These are phyloP conservation scores for Brachypodius melanocephalos DNA, from an alignment of 2,113 vertebrate genomes.

Conservation along the genomic window DNA sequence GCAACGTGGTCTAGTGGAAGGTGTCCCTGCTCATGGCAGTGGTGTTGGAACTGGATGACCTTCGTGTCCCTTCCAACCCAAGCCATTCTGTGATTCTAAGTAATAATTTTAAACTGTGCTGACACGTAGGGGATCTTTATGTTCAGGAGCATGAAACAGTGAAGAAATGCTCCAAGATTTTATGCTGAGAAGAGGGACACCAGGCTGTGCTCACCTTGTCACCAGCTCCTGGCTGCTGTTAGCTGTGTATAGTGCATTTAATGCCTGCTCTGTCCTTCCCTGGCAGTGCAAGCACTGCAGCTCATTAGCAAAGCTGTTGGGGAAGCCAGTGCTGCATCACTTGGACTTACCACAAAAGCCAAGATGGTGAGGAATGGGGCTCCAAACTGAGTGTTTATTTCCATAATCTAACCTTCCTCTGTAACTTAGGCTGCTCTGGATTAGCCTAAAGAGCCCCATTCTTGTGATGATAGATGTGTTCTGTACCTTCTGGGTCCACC, in stretches of 20 bases:
- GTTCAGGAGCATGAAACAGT: neutral
- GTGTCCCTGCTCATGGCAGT: neutral
- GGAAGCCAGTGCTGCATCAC: neutral
- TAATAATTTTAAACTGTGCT: neutral
- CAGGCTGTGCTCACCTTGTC: fast-evolving
- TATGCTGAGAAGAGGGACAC: neutral
- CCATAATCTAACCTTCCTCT: neutral
- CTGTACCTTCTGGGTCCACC: neutral
- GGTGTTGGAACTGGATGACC: no score
- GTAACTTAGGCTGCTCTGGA: neutral
- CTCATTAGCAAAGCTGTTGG: neutral
- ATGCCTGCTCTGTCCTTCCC: neutral
- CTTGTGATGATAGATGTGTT: neutral
- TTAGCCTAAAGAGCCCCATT: neutral
- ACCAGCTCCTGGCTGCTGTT: neutral
- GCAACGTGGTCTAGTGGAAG: neutral
- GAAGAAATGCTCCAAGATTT: neutral
- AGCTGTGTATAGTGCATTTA: fast-evolving
- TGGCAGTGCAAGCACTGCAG: neutral
- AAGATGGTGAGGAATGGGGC: neutral
- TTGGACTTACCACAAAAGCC: neutral
- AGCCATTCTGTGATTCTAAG: neutral
- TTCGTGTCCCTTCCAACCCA: neutral
- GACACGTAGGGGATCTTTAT: neutral
- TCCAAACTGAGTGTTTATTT: neutral